Evolutionary conservation across 2,888 invertebrate species (phyloP).

Genomic region (Lasioglossum leucozonium): DNA sequence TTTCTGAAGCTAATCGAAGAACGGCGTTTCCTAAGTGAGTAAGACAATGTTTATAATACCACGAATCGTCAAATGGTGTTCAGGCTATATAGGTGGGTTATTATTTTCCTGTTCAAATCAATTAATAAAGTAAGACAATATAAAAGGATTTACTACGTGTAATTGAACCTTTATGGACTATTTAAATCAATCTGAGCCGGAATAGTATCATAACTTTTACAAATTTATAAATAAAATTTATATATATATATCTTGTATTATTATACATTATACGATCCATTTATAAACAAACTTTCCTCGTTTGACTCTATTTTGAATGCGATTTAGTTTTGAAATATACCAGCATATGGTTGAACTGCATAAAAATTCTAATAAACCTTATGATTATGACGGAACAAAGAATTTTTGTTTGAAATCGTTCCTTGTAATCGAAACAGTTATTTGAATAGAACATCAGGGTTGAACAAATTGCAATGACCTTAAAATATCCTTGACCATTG

Average conservation of each 20-base stretch:
- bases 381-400: background rate
- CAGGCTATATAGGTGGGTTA: background rate
- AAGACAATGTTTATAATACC: background rate
- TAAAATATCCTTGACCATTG: slow-evolving; percentile 10
- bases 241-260: background rate
- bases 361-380: background rate
- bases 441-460: slow-evolving; percentile 2
- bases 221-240: background rate
- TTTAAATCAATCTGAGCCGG: background rate
- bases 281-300: background rate
- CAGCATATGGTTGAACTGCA: background rate
- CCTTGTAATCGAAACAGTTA: background rate
- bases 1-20: background rate
- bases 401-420: background rate
- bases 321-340: background rate
- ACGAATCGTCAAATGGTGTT: background rate
- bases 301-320: background rate
- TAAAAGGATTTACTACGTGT: background rate
- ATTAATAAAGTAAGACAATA: background rate
- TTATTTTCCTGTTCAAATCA: background rate
- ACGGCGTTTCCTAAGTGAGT: background rate
- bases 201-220: background rate
- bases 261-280: background rate
- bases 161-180: background rate
- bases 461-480: background rate